Evolutionary conservation across 53 echinoderm and acorn worm genomes (phyloP).

Genomic region (Holothuria scabra): DNA sequence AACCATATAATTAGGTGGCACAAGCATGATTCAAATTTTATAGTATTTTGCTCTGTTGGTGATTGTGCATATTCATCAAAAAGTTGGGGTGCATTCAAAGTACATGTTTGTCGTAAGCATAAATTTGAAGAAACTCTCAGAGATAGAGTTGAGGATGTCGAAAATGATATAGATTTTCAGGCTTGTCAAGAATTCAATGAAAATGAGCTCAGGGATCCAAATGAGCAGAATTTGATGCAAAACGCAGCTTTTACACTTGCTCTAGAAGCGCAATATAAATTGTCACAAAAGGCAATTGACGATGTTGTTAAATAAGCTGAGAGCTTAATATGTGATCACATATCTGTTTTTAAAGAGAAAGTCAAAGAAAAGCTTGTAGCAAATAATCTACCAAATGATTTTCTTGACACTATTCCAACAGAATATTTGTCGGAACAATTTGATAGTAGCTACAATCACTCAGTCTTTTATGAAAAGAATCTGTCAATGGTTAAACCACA

Average conservation of each 20-base stretch:
- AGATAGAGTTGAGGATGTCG: background rate
- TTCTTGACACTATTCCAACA: constrained; percentile 30
- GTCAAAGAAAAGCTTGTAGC: constrained; percentile 28
- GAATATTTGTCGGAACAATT: constrained; percentile 36
- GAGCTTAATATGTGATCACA: constrained; percentile 46
- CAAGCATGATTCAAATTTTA: constrained; percentile 59
- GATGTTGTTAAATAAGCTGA: constrained; percentile 49
- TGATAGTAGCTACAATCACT: constrained; percentile 39
- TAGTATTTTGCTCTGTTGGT: constrained; percentile 49
- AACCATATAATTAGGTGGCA: constrained; percentile 22
- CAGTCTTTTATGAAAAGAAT: constrained; percentile 47
- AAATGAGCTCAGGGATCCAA: background rate
- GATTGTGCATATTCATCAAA: constrained; percentile 54
- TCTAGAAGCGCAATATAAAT: constrained; percentile 43
- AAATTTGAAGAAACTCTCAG: constrained; percentile 21
- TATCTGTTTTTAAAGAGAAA: constrained; percentile 20
- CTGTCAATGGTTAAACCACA: constrained; percentile 50
- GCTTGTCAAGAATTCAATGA: constrained; percentile 15
- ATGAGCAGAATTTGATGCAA: background rate
- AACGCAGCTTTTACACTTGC: constrained; percentile 56
- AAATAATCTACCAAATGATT: constrained; percentile 25
- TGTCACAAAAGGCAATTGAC: constrained; percentile 51
- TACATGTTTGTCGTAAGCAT: constrained; percentile 57
- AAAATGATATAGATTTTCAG: constrained; percentile 3
- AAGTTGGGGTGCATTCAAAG: constrained; percentile 62